These are phyloP conservation scores for Adoxophyes honmai DNA, from an alignment of 1,140 invertebrate species.

Conservation along the genomic window DNA sequence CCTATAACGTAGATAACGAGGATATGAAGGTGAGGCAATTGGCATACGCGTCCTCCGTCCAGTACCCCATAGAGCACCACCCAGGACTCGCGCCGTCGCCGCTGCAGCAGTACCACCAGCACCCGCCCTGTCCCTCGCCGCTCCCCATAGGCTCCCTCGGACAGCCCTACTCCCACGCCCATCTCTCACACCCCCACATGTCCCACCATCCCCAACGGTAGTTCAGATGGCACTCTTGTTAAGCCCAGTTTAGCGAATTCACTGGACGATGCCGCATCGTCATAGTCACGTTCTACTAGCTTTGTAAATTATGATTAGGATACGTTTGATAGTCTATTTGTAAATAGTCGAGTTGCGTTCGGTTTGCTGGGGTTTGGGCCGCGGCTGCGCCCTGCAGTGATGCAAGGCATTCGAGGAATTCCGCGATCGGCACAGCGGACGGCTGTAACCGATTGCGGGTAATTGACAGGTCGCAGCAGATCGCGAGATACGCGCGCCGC, in stretches of 20 bases:
- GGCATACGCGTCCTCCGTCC: constrained; percentile 86
- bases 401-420: constrained; percentile 33
- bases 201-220: constrained; percentile 86
- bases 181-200: constrained; percentile 82
- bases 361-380: constrained; percentile 47
- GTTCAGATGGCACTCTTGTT: constrained; percentile 58
- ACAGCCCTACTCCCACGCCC: constrained; percentile 79
- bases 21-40: constrained; percentile 97
- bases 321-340: constrained; percentile 53
- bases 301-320: constrained; percentile 42
- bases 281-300: constrained; percentile 60
- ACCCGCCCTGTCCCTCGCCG: constrained; percentile 78
- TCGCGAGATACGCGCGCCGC: constrained; percentile 24
- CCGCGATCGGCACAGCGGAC: constrained; percentile 29
- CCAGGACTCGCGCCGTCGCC: constrained; percentile 79
- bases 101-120: constrained; percentile 76
- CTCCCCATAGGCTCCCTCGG: constrained; percentile 79
- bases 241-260: constrained; percentile 14
- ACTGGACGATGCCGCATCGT: constrained; percentile 20
- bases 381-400: constrained; percentile 24
- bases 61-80: constrained; percentile 80
- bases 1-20: constrained; percentile 96
- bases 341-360: constrained; percentile 48
- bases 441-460: constrained; percentile 34
- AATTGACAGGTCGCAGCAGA: constrained; percentile 52